Evolutionary conservation across 2,113 vertebrate genomes (phyloP).

Genomic region (Ctenomys sociabilis): DNA sequence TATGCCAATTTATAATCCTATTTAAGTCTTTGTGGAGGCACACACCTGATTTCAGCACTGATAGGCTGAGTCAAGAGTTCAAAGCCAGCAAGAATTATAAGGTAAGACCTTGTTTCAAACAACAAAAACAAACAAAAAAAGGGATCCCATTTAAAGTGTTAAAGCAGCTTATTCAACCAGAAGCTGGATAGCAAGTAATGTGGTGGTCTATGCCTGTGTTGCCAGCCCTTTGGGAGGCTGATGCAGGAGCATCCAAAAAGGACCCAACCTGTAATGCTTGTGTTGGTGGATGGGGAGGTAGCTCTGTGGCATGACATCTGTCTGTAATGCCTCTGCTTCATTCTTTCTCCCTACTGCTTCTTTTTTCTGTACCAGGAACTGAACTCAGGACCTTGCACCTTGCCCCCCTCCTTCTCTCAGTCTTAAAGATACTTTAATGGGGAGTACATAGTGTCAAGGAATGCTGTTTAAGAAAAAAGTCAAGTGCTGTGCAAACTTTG

Average conservation of each 20-base stretch:
- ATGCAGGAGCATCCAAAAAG: neutral
- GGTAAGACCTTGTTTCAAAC: neutral
- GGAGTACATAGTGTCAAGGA: neutral
- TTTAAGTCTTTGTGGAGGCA: neutral
- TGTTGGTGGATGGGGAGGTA: too few relatives aligned
- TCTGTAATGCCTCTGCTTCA: neutral
- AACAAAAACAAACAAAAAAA: neutral
- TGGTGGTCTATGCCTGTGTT: neutral
- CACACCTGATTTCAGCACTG: neutral
- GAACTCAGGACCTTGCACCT: too few relatives aligned
- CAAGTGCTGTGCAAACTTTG: neutral
- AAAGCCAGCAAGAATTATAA: neutral
- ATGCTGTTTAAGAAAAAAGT: neutral
- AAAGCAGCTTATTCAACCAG: neutral
- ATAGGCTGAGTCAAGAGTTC: neutral
- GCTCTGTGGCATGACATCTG: too few relatives aligned
- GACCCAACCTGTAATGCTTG: neutral
- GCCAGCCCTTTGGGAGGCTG: neutral
- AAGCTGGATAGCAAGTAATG: neutral
- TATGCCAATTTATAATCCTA: neutral
- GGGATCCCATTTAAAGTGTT: neutral
- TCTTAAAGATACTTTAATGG: neutral
- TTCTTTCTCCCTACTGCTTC: too few relatives aligned
- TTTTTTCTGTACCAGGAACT: too few relatives aligned
- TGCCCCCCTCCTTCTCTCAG: neutral